These are phyloP conservation scores for Drosophila mayaguana DNA, from an alignment of 2,888 invertebrate genomes.

Conservation along the genomic window DNA sequence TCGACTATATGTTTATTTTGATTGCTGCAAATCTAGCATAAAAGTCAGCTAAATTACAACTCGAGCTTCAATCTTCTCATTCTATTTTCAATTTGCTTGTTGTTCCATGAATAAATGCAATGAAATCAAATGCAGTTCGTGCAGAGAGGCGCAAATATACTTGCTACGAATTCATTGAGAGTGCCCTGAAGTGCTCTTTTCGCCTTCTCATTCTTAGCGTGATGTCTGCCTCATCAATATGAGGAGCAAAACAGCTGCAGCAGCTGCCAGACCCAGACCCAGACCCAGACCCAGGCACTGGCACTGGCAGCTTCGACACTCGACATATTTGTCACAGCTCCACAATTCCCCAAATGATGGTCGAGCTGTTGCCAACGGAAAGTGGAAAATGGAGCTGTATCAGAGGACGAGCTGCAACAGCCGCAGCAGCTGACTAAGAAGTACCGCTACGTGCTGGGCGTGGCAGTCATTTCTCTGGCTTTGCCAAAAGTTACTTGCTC, in stretches of 20 bases:
- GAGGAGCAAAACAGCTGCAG: constrained; percentile 31
- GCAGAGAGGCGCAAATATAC: constrained; percentile 26
- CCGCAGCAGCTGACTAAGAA: constrained; percentile 5
- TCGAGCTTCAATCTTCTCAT: background rate
- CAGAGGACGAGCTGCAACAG: background rate
- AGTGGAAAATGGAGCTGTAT: constrained; percentile 4
- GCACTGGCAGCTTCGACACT: constrained; percentile 41
- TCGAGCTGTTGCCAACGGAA: constrained; percentile 22
- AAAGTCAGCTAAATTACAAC: constrained; percentile 50
- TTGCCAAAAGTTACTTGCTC: constrained; percentile 62
- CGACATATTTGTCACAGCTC: constrained; percentile 69
- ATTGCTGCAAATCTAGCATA: constrained; percentile 54
- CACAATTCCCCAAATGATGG: constrained; percentile 61
- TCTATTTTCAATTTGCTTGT: background rate
- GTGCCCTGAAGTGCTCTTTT: constrained; percentile 32
- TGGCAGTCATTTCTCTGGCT: constrained; percentile 39
- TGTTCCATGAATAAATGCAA: constrained; percentile 36
- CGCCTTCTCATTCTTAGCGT: constrained; percentile 18
- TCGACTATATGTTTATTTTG: constrained; percentile 57
- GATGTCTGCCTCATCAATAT: constrained; percentile 69
- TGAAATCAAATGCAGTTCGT: constrained; percentile 56
- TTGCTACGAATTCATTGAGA: constrained; percentile 58
- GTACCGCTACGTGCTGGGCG: constrained; percentile 49
- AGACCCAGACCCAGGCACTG: background rate
- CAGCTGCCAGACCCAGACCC: background rate